These are phyloP conservation scores for Peromyscus polionotus DNA, from an alignment of 2,113 vertebrate species.

Conservation along the genomic window DNA sequence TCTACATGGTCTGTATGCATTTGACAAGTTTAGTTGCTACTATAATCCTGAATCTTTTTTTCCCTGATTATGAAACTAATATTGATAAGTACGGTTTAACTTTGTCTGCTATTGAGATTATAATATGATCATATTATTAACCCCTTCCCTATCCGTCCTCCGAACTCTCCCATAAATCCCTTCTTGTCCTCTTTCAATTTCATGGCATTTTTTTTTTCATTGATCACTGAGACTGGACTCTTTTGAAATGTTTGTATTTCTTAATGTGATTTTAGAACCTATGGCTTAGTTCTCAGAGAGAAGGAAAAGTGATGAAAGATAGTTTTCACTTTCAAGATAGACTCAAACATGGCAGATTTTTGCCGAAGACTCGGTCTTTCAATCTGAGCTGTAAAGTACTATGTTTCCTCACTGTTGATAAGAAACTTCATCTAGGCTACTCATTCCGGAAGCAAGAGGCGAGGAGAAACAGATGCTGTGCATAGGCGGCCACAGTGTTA, in stretches of 20 bases:
- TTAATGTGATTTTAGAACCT: not conserved
- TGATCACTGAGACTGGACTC: not conserved
- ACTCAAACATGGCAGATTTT: not conserved
- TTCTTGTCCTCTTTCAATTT: not conserved
- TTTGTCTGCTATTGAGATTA: not conserved
- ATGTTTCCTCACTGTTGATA: not conserved
- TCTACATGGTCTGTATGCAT: not conserved
- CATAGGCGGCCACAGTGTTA: not conserved
- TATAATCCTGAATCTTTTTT: not conserved
- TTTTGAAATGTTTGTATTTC: not conserved
- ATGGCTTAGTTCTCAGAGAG: not conserved
- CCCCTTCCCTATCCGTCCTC: not conserved
- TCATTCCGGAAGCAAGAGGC: not conserved
- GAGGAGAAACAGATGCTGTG: accelerated
- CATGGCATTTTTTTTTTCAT: not conserved
- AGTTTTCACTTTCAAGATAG: not conserved
- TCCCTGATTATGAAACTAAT: not conserved
- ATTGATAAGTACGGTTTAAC: not conserved
- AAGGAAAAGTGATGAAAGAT: not conserved
- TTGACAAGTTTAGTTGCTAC: not conserved
- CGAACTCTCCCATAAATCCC: not conserved
- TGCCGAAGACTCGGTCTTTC: slow-evolving; percentile 39
- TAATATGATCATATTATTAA: not conserved
- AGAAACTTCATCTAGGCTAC: not conserved
- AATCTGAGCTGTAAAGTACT: slow-evolving; percentile 33